phyloP scores from a whole-genome alignment of 2,797 vertebrate species.

The Phrynocephalus guinanensis region DNA sequence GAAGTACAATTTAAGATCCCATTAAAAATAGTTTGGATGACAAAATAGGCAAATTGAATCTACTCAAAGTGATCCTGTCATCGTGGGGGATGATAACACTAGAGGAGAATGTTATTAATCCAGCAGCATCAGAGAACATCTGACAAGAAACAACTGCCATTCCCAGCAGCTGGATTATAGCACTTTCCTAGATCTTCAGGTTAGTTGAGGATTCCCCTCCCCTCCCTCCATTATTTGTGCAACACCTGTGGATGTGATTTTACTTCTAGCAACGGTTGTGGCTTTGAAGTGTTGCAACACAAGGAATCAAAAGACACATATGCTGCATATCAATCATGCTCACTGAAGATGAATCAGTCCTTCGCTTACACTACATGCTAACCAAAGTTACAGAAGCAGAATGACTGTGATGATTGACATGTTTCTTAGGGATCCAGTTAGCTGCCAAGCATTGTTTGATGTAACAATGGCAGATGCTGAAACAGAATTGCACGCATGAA shows the following conservation, averaged over 20 bases:
- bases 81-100: not conserved
- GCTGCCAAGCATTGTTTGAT: not conserved
- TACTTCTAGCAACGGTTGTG: constrained; percentile 1
- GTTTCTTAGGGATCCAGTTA: constrained; percentile 23
- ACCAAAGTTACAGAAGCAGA: constrained; percentile 36
- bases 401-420: not conserved
- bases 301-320: not conserved
- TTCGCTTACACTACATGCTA: constrained; percentile 9
- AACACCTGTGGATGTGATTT: not conserved
- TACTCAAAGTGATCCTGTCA: not conserved
- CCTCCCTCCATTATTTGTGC: not conserved
- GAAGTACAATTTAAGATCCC: not conserved
- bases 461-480: not conserved
- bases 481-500: not conserved
- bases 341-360: not conserved
- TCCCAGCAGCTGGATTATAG: constrained; percentile 52
- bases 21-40: not conserved
- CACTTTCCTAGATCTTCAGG: constrained; percentile 47
- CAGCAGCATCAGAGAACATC: constrained; percentile 39
- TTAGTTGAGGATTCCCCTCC: constrained; percentile 38
- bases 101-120: constrained; percentile 45
- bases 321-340: not conserved
- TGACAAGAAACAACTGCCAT: constrained; percentile 52
- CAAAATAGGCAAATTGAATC: constrained; percentile 2
- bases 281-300: constrained; percentile 17